These are phyloP conservation scores for Phalacrocorax brasilianus DNA, from an alignment of 2,113 vertebrate genomes.

Conservation along the genomic window DNA sequence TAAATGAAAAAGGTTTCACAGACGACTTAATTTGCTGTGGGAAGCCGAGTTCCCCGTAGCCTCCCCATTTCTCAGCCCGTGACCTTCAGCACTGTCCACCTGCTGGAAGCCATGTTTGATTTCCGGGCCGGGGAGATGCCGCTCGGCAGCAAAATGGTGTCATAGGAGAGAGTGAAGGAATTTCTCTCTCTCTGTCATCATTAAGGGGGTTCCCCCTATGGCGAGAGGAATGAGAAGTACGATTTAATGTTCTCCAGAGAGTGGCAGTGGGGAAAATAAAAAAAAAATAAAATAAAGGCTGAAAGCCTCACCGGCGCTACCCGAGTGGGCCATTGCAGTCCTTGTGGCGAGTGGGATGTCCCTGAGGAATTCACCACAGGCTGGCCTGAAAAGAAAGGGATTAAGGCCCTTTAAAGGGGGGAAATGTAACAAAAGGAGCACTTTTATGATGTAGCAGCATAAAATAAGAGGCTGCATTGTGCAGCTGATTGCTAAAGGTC, in stretches of 20 bases:
- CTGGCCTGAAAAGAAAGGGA: slow-evolving; percentile 90
- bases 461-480: slow-evolving; percentile 95
- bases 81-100: slow-evolving; percentile 86
- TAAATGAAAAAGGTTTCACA: slow-evolving; percentile 70
- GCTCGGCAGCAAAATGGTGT: slow-evolving; percentile 84
- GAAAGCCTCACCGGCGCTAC: slow-evolving; percentile 83
- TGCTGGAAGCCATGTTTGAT: slow-evolving; percentile 91
- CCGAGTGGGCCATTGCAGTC: slow-evolving; percentile 83
- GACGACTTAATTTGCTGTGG: slow-evolving; percentile 86
- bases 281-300: slow-evolving; percentile 69
- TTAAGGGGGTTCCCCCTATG: slow-evolving; percentile 86
- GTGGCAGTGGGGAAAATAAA: slow-evolving; percentile 72
- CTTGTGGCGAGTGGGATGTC: slow-evolving; percentile 89
- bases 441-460: slow-evolving; percentile 97
- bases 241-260: slow-evolving; percentile 90
- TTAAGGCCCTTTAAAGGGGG: slow-evolving; percentile 91
- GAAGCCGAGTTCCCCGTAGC: slow-evolving; percentile 70
- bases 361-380: slow-evolving; percentile 89
- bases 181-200: slow-evolving; percentile 89
- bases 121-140: slow-evolving; percentile 77
- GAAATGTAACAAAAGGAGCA: slow-evolving; percentile 97
- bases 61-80: slow-evolving; percentile 68
- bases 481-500: slow-evolving; percentile 88
- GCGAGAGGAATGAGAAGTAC: slow-evolving; percentile 86
- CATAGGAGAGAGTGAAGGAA: slow-evolving; percentile 84